These are phyloP conservation scores for Bombus soroeensis DNA, from an alignment of 1,140 invertebrate genomes.

Conservation along the genomic window DNA sequence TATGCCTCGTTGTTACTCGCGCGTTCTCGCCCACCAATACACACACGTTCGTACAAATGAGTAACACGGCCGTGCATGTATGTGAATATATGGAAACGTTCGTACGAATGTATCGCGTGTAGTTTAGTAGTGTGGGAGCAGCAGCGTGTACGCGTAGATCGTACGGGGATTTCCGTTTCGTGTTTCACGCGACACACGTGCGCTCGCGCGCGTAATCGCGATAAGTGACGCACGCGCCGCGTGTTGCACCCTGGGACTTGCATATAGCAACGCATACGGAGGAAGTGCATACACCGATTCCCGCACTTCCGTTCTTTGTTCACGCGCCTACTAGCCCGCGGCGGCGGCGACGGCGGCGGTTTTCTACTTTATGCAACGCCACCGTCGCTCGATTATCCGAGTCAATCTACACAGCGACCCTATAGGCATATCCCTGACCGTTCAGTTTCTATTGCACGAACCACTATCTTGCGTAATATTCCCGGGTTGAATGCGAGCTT, in stretches of 20 bases:
- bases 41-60: background rate
- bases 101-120: background rate
- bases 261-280: constrained; percentile 12
- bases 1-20: constrained; percentile 47
- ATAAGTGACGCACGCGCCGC: constrained; percentile 52
- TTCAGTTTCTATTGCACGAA: background rate
- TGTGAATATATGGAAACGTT: background rate
- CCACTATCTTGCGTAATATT: background rate
- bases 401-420: constrained; percentile 15
- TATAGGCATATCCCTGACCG: background rate
- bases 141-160: background rate
- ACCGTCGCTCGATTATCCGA: constrained; percentile 46
- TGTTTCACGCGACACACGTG: constrained; percentile 66
- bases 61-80: background rate
- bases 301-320: constrained; percentile 63
- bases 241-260: background rate
- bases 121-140: background rate
- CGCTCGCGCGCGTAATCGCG: constrained; percentile 50
- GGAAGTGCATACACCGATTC: constrained; percentile 62
- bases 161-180: constrained; percentile 72
- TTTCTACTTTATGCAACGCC: constrained; percentile 41
- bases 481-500: background rate
- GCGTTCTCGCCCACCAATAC: constrained; percentile 19
- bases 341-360: background rate
- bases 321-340: constrained; percentile 16